Evolutionary conservation across 1,140 invertebrate genomes (phyloP), one percentile per base, ranked within the genome.

Genomic region (Agrilus planipennis): DNA sequence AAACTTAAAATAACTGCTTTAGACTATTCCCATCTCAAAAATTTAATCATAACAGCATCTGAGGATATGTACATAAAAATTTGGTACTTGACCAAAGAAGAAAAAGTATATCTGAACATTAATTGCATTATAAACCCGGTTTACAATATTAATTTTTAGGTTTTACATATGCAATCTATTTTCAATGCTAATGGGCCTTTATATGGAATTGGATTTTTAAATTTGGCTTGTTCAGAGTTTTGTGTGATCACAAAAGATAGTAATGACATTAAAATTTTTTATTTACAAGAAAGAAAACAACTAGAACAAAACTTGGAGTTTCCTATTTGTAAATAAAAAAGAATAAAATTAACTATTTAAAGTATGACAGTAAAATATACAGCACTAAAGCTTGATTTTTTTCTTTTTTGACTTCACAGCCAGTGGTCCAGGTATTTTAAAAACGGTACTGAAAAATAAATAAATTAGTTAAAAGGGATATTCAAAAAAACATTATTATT

Each of bases 321-420:
- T 81, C 56, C 82, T 86, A 55, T 84, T 86, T 52, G 83, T 84
- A 28, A 71, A 61, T n/a, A n/a, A n/a, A 25, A 25, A 25, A 30
- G 15, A 30, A 6, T 30, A 30, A 7, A 30, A 4, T 30, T 30
- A 30, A 30, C 15, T 30, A n/a, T 30, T 30, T 12, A 30, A 32
- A 32, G n/a, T n/a, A n/a, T n/a, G n/a, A n/a, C n/a, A n/a, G n/a
- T 18, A 15, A 23, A 42, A 29, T 17, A 47, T 58, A 62, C 22
- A 60, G 42, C 41, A 61, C 49, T 60, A 63, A 27, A 62, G 45
- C 42, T 64, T 63, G n/a, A 63, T 64, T 50, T 79, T 81, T 56
- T 83, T 86, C 55, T 85, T 87, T 52, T 83, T 84, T 29, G 72
- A 62, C 54, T 82, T 80, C 27, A 74, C 72, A 22, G 77, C 74